These are phyloP conservation scores for Steatornis caripensis DNA, from an alignment of 2,113 vertebrate genomes.

Conservation along the genomic window DNA sequence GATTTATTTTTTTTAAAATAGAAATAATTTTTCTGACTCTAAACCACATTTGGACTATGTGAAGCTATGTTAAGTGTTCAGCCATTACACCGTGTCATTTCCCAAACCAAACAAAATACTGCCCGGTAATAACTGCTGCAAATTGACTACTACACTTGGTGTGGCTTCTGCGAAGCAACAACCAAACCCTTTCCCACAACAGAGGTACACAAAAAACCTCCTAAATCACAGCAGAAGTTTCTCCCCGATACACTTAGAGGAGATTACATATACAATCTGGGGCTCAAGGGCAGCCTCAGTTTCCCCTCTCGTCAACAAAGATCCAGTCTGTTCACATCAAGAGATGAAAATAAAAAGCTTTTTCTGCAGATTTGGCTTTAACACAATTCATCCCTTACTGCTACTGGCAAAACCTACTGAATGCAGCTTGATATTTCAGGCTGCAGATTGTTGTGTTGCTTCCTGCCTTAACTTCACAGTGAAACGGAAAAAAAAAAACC, in stretches of 20 bases:
- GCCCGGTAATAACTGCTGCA: neutral
- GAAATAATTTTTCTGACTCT: neutral
- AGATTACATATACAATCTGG: neutral
- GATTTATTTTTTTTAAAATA: neutral
- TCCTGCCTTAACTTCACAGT: conserved; percentile 31
- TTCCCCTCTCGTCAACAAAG: conserved; percentile 42
- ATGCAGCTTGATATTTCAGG: conserved; percentile 47
- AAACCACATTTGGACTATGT: neutral
- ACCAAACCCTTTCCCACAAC: neutral
- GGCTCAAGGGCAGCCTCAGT: conserved; percentile 5
- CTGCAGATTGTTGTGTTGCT: conserved; percentile 29
- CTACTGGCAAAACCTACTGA: conserved; percentile 13
- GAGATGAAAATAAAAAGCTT: neutral
- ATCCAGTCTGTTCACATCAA: conserved; percentile 9
- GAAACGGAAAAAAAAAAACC: neutral
- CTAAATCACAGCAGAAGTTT: neutral
- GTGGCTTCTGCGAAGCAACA: neutral
- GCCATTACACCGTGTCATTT: conserved; percentile 18
- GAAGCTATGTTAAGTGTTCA: neutral
- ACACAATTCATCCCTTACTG: conserved; percentile 4
- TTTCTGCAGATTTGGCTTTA: conserved; percentile 35
- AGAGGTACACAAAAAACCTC: neutral
- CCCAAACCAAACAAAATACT: conserved; percentile 9
- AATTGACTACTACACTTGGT: neutral
- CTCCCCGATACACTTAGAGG: neutral